phyloP scores from a whole-genome alignment of 2,888 invertebrate species.

The Orthosia incerta region DNA sequence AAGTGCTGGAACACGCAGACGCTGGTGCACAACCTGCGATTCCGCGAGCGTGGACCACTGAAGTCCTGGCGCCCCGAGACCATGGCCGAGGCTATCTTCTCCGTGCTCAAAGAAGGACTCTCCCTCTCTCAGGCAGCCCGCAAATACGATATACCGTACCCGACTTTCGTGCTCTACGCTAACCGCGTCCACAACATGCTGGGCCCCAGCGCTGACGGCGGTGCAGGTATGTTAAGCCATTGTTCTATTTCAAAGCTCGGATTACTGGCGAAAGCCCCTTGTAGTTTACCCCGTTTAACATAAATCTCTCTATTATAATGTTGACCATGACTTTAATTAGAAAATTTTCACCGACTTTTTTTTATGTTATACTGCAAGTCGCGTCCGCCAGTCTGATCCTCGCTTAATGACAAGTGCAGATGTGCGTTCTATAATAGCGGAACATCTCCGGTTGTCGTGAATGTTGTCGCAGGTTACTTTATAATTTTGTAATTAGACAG shows the following conservation, averaged over 20 bases:
- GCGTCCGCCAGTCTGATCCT: conserved; percentile 56
- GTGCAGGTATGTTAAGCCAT: conserved; percentile 93
- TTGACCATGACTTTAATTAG: conserved; percentile 44
- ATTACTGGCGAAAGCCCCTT: conserved; percentile 60
- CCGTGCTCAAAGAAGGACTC: conserved; percentile 97
- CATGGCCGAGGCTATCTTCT: conserved; percentile 98
- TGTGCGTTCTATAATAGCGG: conserved; percentile 30
- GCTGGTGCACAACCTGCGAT: conserved; percentile 96
- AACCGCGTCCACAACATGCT: conserved; percentile 98
- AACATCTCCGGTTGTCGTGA: conserved; percentile 37
- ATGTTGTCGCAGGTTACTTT: conserved; percentile 47
- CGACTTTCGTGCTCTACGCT: conserved; percentile 97
- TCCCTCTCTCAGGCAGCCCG: conserved; percentile 97
- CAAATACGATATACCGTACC: conserved; percentile 98
- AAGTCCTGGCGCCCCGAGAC: conserved; percentile 98
- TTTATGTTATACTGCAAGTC: conserved; percentile 47
- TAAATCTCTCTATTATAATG: conserved; percentile 37
- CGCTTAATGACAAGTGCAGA: conserved; percentile 50
- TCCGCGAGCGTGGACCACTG: conserved; percentile 97
- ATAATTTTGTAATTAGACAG: conserved; percentile 25
- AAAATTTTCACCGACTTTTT: conserved; percentile 24
- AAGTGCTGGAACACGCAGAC: conserved; percentile 98
- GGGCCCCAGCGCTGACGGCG: conserved; percentile 97
- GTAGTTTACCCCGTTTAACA: conserved; percentile 28
- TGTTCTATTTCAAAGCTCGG: conserved; percentile 66